phyloP scores from a whole-genome alignment of 1,140 invertebrate species.

The Cotesia typhae region DNA sequence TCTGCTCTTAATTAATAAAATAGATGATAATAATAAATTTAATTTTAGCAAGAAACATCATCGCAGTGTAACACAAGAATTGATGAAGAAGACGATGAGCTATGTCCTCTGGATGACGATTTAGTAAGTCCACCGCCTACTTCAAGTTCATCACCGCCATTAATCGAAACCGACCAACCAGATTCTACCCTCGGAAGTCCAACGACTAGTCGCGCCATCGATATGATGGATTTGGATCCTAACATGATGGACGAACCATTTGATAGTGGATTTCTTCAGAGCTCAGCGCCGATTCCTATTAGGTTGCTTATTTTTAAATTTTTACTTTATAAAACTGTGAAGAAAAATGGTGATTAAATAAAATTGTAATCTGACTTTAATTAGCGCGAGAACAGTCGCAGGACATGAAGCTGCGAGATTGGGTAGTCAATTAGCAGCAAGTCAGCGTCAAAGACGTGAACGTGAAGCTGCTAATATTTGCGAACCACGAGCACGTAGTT shows the following conservation, averaged over 20 bases:
- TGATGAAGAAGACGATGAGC: conserved; percentile 69
- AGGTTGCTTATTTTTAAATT: conserved; percentile 45
- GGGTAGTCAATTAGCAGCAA: conserved; percentile 74
- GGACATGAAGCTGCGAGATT: conserved; percentile 80
- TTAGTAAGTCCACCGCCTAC: conserved; percentile 42
- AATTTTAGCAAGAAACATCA: conserved; percentile 50
- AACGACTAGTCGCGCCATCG: conserved; percentile 58
- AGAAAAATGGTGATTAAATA: not conserved
- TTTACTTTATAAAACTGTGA: not conserved
- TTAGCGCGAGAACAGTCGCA: conserved; percentile 75
- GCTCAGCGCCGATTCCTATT: conserved; percentile 64
- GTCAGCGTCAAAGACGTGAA: conserved; percentile 64
- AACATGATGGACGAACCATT: conserved; percentile 64
- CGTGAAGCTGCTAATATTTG: conserved; percentile 59
- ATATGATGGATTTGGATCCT: conserved; percentile 64
- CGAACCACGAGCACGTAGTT: conserved; percentile 71
- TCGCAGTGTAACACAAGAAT: conserved; percentile 70
- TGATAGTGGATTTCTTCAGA: conserved; percentile 63
- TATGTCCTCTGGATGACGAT: conserved; percentile 56
- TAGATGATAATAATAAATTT: not conserved
- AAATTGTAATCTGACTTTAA: not conserved
- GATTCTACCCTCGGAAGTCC: conserved; percentile 60
- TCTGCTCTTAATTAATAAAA: not conserved
- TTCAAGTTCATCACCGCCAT: conserved; percentile 50
- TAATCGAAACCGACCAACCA: conserved; percentile 51